phyloP scores from a whole-genome alignment of 2,797 vertebrate species.

The Dendrocincla tyrannina region DNA sequence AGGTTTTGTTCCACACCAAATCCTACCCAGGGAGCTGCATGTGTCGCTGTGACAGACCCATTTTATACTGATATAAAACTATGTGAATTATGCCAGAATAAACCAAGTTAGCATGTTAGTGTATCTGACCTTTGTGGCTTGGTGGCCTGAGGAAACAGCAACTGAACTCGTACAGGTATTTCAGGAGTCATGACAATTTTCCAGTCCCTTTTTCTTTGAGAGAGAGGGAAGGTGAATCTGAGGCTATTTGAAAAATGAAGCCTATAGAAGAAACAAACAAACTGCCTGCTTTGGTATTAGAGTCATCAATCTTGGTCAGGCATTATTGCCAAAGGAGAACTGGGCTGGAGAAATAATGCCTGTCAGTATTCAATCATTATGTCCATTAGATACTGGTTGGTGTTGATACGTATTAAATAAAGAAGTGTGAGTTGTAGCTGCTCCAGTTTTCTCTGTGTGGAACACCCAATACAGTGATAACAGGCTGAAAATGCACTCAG shows the following conservation, averaged over 20 bases:
- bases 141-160: not conserved
- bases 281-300: conserved; percentile 56
- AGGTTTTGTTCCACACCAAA: not conserved
- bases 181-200: not conserved
- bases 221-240: not conserved
- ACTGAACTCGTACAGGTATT: not conserved
- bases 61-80: not conserved
- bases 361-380: conserved; percentile 56
- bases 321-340: conserved; percentile 59
- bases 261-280: conserved; percentile 58
- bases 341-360: conserved; percentile 50
- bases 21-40: not conserved
- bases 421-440: not conserved
- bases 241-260: conserved; percentile 59
- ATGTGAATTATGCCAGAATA: not conserved
- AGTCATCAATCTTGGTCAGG: conserved; percentile 63
- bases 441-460: not conserved
- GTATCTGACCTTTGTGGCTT: not conserved
- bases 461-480: not conserved
- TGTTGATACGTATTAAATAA: conserved; percentile 42
- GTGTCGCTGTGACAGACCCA: not conserved
- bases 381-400: conserved; percentile 42
- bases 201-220: not conserved
- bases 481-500: conserved; percentile 11
- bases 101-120: not conserved